Conservation (phyloP, 2,113 vertebrate genomes). For the Tachuris rubrigastra region DNA sequence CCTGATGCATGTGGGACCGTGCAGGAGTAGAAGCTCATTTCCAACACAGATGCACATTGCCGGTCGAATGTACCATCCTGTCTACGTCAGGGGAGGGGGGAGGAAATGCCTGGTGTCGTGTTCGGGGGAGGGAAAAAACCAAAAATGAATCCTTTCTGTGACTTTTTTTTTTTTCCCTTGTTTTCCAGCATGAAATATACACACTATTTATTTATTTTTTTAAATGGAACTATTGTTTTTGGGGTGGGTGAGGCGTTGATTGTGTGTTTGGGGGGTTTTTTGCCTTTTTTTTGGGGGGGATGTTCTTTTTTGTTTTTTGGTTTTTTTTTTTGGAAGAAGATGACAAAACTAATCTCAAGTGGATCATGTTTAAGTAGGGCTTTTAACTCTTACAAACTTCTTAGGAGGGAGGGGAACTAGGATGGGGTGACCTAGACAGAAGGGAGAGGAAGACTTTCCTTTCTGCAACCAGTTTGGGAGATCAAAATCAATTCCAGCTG, state of each 20-base stretch:
- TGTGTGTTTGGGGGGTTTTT: background rate
- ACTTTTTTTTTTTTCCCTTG: slow-evolving; percentile 42
- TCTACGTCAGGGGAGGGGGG: slow-evolving; percentile 54
- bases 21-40: slow-evolving; percentile 81
- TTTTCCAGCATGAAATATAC: slow-evolving; percentile 78
- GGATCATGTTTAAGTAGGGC: background rate
- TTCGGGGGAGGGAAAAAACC: slow-evolving; percentile 53
- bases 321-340: slow-evolving; percentile 28
- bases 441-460: background rate
- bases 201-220: slow-evolving; percentile 82
- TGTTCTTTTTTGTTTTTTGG: background rate
- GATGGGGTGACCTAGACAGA: background rate
- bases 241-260: background rate
- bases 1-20: slow-evolving; percentile 83
- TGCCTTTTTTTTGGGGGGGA: background rate
- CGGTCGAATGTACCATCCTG: slow-evolving; percentile 45
- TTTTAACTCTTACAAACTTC: background rate
- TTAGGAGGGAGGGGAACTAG: background rate
- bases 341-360: slow-evolving; percentile 6
- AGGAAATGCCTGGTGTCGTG: slow-evolving; percentile 44
- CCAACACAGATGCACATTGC: slow-evolving; percentile 59
- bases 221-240: slow-evolving; percentile 67
- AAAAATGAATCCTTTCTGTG: slow-evolving; percentile 61
- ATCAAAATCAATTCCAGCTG: slow-evolving; percentile 55
- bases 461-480: background rate